Conservation (phyloP, 1,140 invertebrate genomes). For the Lasioglossum baleicum region DNA sequence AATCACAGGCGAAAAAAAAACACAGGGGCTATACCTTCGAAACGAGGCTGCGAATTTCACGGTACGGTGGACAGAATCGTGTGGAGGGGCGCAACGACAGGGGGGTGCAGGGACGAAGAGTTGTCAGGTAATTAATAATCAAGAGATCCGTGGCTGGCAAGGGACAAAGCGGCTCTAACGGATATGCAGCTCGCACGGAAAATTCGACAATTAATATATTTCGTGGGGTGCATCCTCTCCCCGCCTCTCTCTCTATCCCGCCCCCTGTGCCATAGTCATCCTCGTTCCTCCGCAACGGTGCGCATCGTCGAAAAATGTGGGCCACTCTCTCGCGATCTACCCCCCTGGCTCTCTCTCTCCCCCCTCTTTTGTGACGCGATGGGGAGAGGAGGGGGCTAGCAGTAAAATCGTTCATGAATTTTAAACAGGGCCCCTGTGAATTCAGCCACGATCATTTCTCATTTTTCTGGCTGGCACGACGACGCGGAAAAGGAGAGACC, state of each 20-base stretch:
- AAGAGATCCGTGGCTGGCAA: conserved; percentile 59
- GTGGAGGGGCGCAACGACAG: neutral
- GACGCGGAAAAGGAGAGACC: conserved; percentile 41
- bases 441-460: conserved; percentile 79
- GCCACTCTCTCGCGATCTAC: conserved; percentile 63
- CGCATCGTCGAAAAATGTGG: conserved; percentile 55
- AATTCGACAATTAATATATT: conserved; percentile 76
- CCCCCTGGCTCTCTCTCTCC: conserved; percentile 5
- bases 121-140: conserved; percentile 65
- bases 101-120: conserved; percentile 15
- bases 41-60: conserved; percentile 47
- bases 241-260: no score
- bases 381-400: conserved; percentile 51
- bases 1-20: neutral
- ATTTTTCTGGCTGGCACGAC: conserved; percentile 72
- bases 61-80: neutral
- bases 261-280: neutral
- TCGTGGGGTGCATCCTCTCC: conserved; percentile 45
- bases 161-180: conserved; percentile 65
- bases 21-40: conserved; percentile 38
- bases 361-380: conserved; percentile 66
- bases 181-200: conserved; percentile 68
- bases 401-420: conserved; percentile 80
- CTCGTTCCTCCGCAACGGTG: conserved; percentile 10
- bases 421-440: conserved; percentile 76